These are phyloP conservation scores for Sycobia sp. DNA, from an alignment of 1,140 invertebrate genomes.

Conservation along the genomic window DNA sequence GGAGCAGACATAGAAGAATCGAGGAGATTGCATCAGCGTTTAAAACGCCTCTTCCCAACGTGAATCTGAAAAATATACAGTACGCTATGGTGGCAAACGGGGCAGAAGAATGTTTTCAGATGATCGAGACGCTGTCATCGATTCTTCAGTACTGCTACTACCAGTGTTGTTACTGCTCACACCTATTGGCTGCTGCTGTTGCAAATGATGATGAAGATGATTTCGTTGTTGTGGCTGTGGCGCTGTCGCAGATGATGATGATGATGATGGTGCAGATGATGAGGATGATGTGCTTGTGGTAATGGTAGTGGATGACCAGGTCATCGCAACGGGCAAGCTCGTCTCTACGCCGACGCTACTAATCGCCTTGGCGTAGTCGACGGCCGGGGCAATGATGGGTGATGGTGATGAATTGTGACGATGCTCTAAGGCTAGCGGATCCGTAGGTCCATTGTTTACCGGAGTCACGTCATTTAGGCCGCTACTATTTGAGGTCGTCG, in stretches of 20 bases:
- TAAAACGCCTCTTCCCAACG: conserved; percentile 38
- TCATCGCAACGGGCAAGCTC: conserved; percentile 27
- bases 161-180: neutral
- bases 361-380: conserved; percentile 15
- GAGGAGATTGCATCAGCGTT: conserved; percentile 23
- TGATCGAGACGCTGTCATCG: conserved; percentile 32
- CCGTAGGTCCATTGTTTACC: conserved; percentile 27
- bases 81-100: conserved; percentile 57
- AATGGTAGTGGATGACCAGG: conserved; percentile 11
- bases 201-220: conserved; percentile 11
- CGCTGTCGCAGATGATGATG: conserved; percentile 6
- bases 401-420: conserved; percentile 12
- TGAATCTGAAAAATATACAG: conserved; percentile 29
- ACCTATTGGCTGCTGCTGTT: conserved; percentile 1
- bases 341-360: neutral
- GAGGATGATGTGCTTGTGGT: neutral
- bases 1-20: neutral
- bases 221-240: conserved; percentile 7
- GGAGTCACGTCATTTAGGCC: neutral
- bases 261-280: conserved; percentile 32
- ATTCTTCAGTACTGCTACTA: conserved; percentile 9
- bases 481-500: conserved; percentile 1
- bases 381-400: neutral
- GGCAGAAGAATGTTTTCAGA: conserved; percentile 56
- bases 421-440: conserved; percentile 14